Conservation (phyloP, 2,888 invertebrate species). For the Thecocarcelia acutangulata region DNA sequence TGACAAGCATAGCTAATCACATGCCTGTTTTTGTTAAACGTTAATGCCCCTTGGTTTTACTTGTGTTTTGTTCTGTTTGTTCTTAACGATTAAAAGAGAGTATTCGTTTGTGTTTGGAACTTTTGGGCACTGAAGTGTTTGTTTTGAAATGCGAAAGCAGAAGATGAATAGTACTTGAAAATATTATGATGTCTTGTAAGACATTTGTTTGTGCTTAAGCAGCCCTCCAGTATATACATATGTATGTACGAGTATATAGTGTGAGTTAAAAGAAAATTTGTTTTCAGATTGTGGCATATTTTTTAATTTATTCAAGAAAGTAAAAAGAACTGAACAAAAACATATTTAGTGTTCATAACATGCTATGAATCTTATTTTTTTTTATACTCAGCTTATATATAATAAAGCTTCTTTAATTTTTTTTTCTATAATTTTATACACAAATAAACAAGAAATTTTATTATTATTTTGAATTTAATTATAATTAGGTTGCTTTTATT, state of each 20-base stretch:
- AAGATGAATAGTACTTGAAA: no score
- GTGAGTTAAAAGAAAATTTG: not conserved
- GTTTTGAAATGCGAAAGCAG: no score
- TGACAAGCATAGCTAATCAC: no score
- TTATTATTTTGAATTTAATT: constrained; percentile 37
- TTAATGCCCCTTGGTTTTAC: no score
- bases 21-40: no score
- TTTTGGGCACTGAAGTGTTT: no score
- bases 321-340: constrained; percentile 5
- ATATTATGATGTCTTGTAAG: no score
- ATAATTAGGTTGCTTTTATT: constrained; percentile 31
- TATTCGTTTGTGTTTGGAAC: no score
- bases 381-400: constrained; percentile 66
- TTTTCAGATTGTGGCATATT: constrained; percentile 55
- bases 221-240: no score
- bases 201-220: no score
- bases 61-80: no score
- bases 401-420: constrained; percentile 66
- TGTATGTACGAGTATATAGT: not conserved
- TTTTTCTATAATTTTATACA: constrained; percentile 56
- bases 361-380: constrained; percentile 24
- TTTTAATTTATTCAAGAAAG: constrained; percentile 6
- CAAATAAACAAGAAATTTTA: constrained; percentile 63
- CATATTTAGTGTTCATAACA: constrained; percentile 4
- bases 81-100: no score